Base-by-base conservation (phyloP, 2,888 invertebrate species). In the Erpobdella octoculata region DNA sequence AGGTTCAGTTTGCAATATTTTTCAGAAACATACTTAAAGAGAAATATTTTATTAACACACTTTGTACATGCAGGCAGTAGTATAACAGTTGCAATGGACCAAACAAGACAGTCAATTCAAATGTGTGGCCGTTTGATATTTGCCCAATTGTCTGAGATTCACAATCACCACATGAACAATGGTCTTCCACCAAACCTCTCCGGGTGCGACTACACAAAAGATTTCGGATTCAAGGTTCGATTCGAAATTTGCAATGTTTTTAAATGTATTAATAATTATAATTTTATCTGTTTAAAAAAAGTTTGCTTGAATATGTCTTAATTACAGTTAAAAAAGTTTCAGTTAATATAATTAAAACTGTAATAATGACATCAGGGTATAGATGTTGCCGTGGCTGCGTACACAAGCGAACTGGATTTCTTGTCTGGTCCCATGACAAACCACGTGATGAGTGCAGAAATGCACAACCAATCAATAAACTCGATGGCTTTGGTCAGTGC, bases 391-490 rank as follows among this genome's bases (percentile, higher is more conserved):
- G 76, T 77, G 75, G 78, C 78, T 18, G 71, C 78, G 4, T 78
- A 78, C 64, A 73, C 73, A 71, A 76, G 78, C 3, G 78, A 78
- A 70, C 73, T 78, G 31, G 76, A 78, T 72, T 73, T 72, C 70
- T 67, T 78, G 28, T 77, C 77, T 15, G 73, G 73, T 37, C 75
- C 76, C 8, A 72, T 78, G 73, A 77, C 77, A 21, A 76, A 77
- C 59, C 78, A 78, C 64, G 77, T 77, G 37, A 65, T 77, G 31
- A 76, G 76, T 58, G 78, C 78, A 1, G 78, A 78, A 71, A 73
- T 76, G 72, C 76, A 77, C 73, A 78, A 78, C 73, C 78, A 78
- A 71, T 72, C 76, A 12, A 75, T 78, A 61, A 78, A 78, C 74
- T 78, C 77, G 12, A 69, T 78, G 75, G 78, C 76, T 0, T 73